Percentiles rank a stretch among this genome's conserved stretches.
Evolutionary conservation across 64 coral and sea anemone species (phyloP).

Genomic region (Montipora efflorescens): DNA sequence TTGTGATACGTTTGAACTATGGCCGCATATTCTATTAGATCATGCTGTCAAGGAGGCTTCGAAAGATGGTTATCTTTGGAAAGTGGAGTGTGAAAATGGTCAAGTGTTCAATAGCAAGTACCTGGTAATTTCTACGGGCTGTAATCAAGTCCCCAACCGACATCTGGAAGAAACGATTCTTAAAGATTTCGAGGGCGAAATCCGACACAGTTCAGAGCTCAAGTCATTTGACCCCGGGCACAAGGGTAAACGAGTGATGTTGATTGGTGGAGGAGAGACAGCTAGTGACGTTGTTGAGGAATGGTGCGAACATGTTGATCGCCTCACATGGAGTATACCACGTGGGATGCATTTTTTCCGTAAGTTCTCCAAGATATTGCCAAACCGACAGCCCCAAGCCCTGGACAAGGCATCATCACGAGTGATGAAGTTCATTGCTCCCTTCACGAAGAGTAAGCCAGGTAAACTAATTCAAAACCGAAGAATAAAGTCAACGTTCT

Average conservation of each 20-base stretch:
- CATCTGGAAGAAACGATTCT: constrained; percentile 64
- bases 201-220: constrained; percentile 60
- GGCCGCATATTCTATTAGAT: constrained; percentile 62
- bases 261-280: constrained; percentile 85
- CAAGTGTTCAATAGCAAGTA: constrained; percentile 42
- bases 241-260: constrained; percentile 65
- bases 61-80: constrained; percentile 59
- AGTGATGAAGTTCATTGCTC: constrained; percentile 62
- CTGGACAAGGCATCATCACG: constrained; percentile 84
- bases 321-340: constrained; percentile 84
- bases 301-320: constrained; percentile 64
- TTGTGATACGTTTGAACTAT: constrained; percentile 66
- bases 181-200: constrained; percentile 66
- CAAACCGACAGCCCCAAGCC: constrained; percentile 70
- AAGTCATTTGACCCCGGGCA: constrained; percentile 73
- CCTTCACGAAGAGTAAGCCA: constrained; percentile 76
- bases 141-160: constrained; percentile 63
- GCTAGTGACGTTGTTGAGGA: constrained; percentile 80
- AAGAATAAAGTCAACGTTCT: too few species aligned
- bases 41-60: constrained; percentile 55
- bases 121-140: constrained; percentile 66
- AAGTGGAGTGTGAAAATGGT: constrained; percentile 54
- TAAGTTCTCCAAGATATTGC: constrained; percentile 83
- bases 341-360: constrained; percentile 88
- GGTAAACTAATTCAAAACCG: constrained; percentile 21